Conservation (phyloP, 1,140 invertebrate genomes). For the Cheumatopsyche charites region DNA sequence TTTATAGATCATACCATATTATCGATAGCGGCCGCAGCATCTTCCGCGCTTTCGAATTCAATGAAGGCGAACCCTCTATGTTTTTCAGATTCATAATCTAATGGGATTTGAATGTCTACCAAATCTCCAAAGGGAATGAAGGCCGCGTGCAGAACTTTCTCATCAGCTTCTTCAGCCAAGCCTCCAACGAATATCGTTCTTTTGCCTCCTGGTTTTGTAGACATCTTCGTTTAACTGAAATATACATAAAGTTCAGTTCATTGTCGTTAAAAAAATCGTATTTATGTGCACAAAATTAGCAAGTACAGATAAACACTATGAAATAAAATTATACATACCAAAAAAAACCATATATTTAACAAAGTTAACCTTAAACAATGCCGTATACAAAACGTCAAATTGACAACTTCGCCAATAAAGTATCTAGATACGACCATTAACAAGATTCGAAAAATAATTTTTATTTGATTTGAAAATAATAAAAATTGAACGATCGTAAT, state of each 20-base stretch:
- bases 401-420: too few species aligned
- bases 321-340: too few species aligned
- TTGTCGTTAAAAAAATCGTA: background rate
- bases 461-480: too few species aligned
- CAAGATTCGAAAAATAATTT: too few species aligned
- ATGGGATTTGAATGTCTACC: conserved; percentile 94
- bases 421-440: too few species aligned
- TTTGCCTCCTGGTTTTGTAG: conserved; percentile 69
- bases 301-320: too few species aligned
- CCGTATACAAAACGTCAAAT: too few species aligned
- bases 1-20: conserved; percentile 83
- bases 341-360: too few species aligned
- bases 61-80: conserved; percentile 98
- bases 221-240: conserved; percentile 49
- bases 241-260: background rate
- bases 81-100: conserved; percentile 98
- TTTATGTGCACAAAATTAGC: background rate
- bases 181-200: conserved; percentile 86
- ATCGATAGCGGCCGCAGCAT: conserved; percentile 97
- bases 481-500: too few species aligned
- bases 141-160: conserved; percentile 93
- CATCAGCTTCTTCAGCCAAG: conserved; percentile 95
- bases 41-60: conserved; percentile 94
- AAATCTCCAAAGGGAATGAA: conserved; percentile 99
- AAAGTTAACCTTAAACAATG: too few species aligned